Evolutionary conservation across 2,797 vertebrate genomes (phyloP), one percentile per base, ranked within the genome.

Genomic region (Syndactyla subalaris): DNA sequence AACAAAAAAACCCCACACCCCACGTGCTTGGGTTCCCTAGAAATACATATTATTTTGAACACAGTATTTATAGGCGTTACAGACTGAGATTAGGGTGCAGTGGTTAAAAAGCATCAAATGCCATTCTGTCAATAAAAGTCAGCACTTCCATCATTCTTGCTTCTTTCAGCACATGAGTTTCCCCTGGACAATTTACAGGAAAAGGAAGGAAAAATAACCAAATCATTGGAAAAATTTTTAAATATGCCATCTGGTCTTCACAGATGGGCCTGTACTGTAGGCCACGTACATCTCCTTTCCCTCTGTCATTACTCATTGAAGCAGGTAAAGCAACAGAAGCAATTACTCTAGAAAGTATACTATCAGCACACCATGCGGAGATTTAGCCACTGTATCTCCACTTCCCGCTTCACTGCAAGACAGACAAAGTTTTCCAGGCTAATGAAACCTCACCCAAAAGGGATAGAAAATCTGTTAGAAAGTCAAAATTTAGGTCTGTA

Each of bases 171-270:
- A 73, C 52, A 57, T 2, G 51, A 92, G 13, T 71, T 95, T 68
- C 61, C 78, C 62, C 66, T 51, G 18, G 39, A 85, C 80, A 67
- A 73, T 92, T 90, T 85, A 87, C 63, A 94, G 83, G 84, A 96
- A 96, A 97, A 87, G 67, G 67, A 96, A 93, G 32, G 48, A 65
- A 87, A 95, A 96, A 82, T 89, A 85, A 89, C 72, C 81, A 96
- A 93, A 94, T 84, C 20, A 85, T 72, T 74, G 48, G 51, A 63
- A 92, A 93, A 85, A 89, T 55, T 83, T 55, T 88, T 94, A 93
- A 30, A 89, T 58, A 73, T 94, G 73, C 89, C 81, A 95, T 91
- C 72, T 93, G 70, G 72, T 85, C 91, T 95, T 94, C 88, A 88
- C 70, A 96, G 93, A 97, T 95, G 94, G 91, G 88, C 59, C 92